Evolutionary conservation across 2,888 invertebrate species (phyloP), one percentile per base, ranked within the genome.

Genomic region (Dysmachus trigonus): DNA sequence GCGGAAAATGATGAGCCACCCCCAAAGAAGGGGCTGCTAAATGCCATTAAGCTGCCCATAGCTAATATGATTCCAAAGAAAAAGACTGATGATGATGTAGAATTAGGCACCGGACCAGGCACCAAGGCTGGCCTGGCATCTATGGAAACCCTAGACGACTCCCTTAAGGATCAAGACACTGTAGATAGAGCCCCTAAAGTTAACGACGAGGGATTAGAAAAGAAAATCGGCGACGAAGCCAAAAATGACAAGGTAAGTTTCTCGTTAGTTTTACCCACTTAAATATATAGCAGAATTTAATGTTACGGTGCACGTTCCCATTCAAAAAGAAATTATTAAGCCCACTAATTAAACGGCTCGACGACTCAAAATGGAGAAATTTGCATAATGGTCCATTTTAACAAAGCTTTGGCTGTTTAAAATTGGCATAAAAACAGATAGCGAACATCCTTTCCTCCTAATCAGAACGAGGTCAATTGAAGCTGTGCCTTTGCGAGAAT

Each of bases 91-190:
- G 93, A 92, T 72, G 92, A 93, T 89, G 91, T 92, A 6, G 94
- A 94, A 90, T 90, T 93, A 38, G 93, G 94, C 86, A 91, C 93
- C 77, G 94, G 93, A 86, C 90, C 93, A 85, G 93, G 94, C 87
- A 91, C 92, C n/a, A 94, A 94, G 88, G 96, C 96, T 6, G 95
- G 96, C 27, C 93, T 97, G 82, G 96, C 97, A 0, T 96, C 96
- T 6, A 95, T 96, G 94, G 97, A 97, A 91, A 96, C 96, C 0
- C 92, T 96, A 73, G 96, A 96, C 90, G 96, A 96, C 89, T 95
- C 95, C 88, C 91, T 93, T 22, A 93, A 94, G 85, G 94, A 94
- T 88, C 94, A 94, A 18, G 95, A 95, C 85, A 94, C 94, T 87
- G 93, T 92, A 1, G 93, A 93, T 87, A 90, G 90, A 86, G 89